These are phyloP conservation scores for Steinernema khuongi DNA, from an alignment of 1,140 invertebrate species.

Conservation along the genomic window DNA sequence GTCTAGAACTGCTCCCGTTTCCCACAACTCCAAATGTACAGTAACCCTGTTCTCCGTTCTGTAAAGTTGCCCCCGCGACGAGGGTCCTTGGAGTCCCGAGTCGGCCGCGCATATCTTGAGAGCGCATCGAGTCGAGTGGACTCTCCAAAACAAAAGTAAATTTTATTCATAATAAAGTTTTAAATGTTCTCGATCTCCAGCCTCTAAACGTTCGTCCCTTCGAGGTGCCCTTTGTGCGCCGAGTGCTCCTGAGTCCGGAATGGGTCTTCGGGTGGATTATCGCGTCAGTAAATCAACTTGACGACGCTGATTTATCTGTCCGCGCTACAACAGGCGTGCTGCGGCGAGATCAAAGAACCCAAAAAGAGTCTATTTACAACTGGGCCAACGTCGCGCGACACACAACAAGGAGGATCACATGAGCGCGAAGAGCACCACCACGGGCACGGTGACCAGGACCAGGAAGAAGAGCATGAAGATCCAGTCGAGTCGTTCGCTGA, in stretches of 20 bases:
- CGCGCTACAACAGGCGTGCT: not conserved
- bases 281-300: constrained; percentile 12
- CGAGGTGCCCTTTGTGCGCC: not conserved
- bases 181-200: not conserved
- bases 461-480: constrained; percentile 50
- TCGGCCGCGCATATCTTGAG: not conserved
- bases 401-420: constrained; percentile 23
- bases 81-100: too few species aligned
- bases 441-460: constrained; percentile 45
- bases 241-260: not conserved
- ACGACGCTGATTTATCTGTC: constrained; percentile 12
- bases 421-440: constrained; percentile 42
- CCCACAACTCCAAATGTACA: constrained; percentile 2
- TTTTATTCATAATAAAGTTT: constrained; percentile 14
- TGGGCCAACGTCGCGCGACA: not conserved
- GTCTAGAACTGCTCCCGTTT: not conserved
- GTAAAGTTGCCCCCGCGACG: not conserved
- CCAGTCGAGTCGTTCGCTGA: constrained; percentile 44
- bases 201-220: too few species aligned
- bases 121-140: not conserved
- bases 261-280: not conserved
- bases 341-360: constrained; percentile 12
- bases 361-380: constrained; percentile 3
- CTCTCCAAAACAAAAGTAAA: constrained; percentile 2
- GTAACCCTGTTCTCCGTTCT: not conserved